Evolutionary conservation across 1,140 invertebrate species (phyloP).

Genomic region (Berghia stephanieae): DNA sequence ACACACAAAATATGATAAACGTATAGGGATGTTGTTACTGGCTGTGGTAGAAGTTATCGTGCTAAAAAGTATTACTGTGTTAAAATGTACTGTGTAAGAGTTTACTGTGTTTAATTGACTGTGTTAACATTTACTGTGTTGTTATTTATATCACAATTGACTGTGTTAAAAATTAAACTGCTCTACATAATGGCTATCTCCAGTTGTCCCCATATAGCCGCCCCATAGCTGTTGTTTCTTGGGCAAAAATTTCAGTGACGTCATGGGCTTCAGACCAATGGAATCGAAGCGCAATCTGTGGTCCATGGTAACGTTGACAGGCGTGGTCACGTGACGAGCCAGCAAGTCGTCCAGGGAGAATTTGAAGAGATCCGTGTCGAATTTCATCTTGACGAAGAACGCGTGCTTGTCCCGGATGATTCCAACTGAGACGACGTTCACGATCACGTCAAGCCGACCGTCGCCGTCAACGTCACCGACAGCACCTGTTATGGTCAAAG

Average conservation of each 20-base stretch:
- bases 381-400: conserved; percentile 48
- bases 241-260: conserved; percentile 52
- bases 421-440: conserved; percentile 45
- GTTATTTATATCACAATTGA: too few species aligned
- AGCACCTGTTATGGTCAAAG: conserved; percentile 38
- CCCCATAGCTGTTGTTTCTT: conserved; percentile 60
- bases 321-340: conserved; percentile 30
- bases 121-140: too few species aligned
- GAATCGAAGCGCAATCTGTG: conserved; percentile 34
- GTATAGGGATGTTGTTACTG: too few species aligned
- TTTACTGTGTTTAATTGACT: too few species aligned
- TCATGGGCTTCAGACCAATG: conserved; percentile 42
- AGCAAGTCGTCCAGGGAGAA: conserved; percentile 44
- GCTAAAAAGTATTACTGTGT: too few species aligned
- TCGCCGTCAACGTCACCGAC: conserved; percentile 57
- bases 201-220: conserved; percentile 62
- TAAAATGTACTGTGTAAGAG: too few species aligned
- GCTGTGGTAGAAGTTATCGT: too few species aligned
- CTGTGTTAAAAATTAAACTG: too few species aligned
- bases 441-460: conserved; percentile 47
- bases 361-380: conserved; percentile 46
- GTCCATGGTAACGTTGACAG: conserved; percentile 43
- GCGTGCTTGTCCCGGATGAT: conserved; percentile 45
- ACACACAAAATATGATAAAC: too few species aligned
- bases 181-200: too few species aligned